Base-by-base conservation (phyloP, 2,888 invertebrate genomes). In the Blastobasis adustella region DNA sequence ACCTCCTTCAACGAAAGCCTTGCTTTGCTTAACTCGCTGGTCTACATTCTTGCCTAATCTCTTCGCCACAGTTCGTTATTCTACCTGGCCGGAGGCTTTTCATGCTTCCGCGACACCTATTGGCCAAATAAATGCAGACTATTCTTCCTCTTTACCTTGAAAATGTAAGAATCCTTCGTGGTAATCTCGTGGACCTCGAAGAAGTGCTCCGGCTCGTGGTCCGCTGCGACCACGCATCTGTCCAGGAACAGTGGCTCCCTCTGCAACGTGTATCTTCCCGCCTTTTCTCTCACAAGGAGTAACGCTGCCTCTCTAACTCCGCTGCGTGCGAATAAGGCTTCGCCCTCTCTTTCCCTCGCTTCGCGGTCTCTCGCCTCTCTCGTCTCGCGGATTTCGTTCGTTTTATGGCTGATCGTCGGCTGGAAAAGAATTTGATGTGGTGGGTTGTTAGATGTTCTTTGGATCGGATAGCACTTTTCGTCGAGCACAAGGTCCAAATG, bases 131-230 rank as follows among this genome's bases (percentile, higher is more conserved):
- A 1, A 23, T 23, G 3, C 23, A 23, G 3, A 23, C 1, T 23
- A 23, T 40, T 42, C 4, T 42, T 8, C 9, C 58, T 62, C n/a
- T n/a, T n/a, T 82, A 97, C 98, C 94, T 98, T 98, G 85, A 98
- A 96, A 81, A 97, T 94, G 84, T 95, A 96, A 53, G 97, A 95
- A 79, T 98, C 98, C 86, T 96, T 97, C 55, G 96, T 94, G 60
- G 95, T 93, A 60, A 96, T 92, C 86, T 98, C 97, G 83, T 97
- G 96, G 61, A 98, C 93, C 90, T 98, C 98, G 79, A 98, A 98
- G 81, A 96, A 96, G 79, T 97, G 97, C 75, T 96, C 96, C 76
- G 94, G 94, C 66, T 97, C 97, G 54, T 95, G 93, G 78, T 97
- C 97, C 50, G 95, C 94, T 51, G 94, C 95, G 53, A 98, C 94